phyloP scores from a whole-genome alignment of 2,113 vertebrate species.

The Sapayoa aenigma region DNA sequence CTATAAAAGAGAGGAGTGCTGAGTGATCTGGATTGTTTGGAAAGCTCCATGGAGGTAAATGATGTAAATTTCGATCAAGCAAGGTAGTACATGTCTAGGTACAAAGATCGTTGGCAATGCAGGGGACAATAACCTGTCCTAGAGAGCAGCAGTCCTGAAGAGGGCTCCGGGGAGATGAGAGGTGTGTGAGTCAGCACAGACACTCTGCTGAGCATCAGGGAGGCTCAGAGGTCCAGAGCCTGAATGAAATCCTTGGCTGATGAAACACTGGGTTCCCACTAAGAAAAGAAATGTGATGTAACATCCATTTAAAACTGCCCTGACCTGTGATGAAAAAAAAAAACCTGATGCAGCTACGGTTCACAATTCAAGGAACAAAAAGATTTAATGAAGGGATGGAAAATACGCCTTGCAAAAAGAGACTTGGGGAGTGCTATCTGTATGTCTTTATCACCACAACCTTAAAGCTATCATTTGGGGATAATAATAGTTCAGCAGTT shows the following conservation, averaged over 20 bases:
- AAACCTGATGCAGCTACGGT: not conserved
- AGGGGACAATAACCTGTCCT: not conserved
- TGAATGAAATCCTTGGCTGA: not conserved
- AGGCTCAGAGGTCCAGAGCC: accelerated
- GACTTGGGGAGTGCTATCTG: not conserved
- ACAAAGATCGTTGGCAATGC: not conserved
- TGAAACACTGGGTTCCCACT: not conserved
- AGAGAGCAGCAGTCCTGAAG: not conserved
- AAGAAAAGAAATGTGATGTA: not conserved
- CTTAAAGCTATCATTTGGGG: not conserved
- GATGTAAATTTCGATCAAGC: not conserved
- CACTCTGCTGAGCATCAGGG: not conserved
- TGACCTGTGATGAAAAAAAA: not conserved
- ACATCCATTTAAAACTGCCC: not conserved
- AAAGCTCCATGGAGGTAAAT: not conserved
- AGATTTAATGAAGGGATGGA: not conserved
- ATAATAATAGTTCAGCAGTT: not conserved
- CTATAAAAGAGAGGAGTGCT: not conserved
- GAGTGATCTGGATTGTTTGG: not conserved
- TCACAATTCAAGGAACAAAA: not conserved
- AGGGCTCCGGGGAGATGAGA: not conserved
- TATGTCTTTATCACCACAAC: not conserved
- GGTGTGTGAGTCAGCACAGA: accelerated
- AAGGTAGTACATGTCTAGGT: not conserved
- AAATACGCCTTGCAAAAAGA: not conserved